Base-by-base conservation (phyloP, 2,888 invertebrate genomes). In the Itoplectis maculator region DNA sequence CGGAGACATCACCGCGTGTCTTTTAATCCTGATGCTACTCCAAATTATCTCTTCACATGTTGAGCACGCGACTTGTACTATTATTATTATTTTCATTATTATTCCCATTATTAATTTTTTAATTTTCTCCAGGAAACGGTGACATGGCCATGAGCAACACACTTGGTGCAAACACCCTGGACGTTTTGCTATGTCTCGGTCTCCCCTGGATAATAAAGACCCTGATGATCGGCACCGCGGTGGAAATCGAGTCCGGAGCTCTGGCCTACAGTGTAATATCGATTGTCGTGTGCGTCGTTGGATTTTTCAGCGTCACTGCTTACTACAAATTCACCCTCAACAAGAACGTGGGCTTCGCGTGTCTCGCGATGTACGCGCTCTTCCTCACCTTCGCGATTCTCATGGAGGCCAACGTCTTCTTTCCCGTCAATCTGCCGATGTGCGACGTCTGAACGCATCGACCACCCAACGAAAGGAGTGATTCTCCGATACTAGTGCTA, bases 91-190 rank as follows among this genome's bases (percentile, higher is more conserved):
- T n/a, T n/a, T n/a, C n/a, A n/a, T n/a, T n/a, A n/a, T n/a, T n/a
- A n/a, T n/a, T n/a, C n/a, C n/a, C n/a, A n/a, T n/a, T n/a, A n/a
- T n/a, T n/a, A n/a, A n/a, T 29, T 0, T 15, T 1, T 40, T 42
- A 2, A 20, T 63, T 63, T 63, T 18, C 93, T 94, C 56, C 90
- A 97, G 97, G 97, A 84, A 95, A 97, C 92, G 97, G 96, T 13
- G 96, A 96, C 35, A 97, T 98, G 94, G 97, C 97, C 0, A 96
- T 98, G 23, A 97, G 97, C 7, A 98, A 98, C 89, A 96, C 97
- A 0, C 92, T 98, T 9, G 98, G 98, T 0, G 97, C 97, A 0
- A 98, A 98, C 90, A 97, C 97, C 0, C 93, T 98, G 90, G 97
- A 97, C 79, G 97, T 98, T 76, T 93, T 98, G 1, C 94, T 97